Base-by-base conservation (phyloP, 2,113 vertebrate species). In the Coptodon rendalli region DNA sequence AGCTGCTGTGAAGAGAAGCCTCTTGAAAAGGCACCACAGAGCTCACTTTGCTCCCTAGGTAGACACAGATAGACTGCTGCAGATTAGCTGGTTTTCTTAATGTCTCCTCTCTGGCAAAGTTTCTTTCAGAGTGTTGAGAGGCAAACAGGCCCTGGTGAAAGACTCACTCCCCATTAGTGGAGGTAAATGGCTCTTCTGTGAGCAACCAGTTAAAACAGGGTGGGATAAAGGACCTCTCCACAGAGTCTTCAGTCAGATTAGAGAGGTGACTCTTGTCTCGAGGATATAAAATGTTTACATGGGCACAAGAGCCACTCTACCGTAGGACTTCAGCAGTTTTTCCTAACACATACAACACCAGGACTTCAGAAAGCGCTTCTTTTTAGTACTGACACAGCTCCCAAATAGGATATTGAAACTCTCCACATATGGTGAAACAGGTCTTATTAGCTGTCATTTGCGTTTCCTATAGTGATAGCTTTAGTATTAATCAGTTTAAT, bases 181-280 rank as follows among this genome's bases (percentile, higher is more conserved):
- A 94, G 90, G 89, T 95, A 94, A 96, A 96, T 93, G 92, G 94
- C 94, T 95, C 95, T 96, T 95, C 93, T 95, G 93, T 95, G 93
- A 94, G 94, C 93, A 88, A 87, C 92, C 88, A 50, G 92, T 89
- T 94, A 94, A 90, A 95, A 89, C 89, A 87, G 90, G 91, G 54
- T 38, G 81, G 91, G 91, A 93, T 95, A 89, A 96, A 95, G 85
- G 94, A 90, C 94, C 95, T 93, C 93, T 95, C 92, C 94, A 94
- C 92, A 82, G 95, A 92, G 94, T 89, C 94, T 94, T 90, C 86
- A 94, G 91, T 84, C 89, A 94, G 93, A 95, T 96, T 95, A 96
- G 93, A 94, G 91, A 96, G 93, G 93, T 93, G 93, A 93, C 94
- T 95, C 95, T 95, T 89, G 95, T 96, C 95, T 96, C 88, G 43